Percentiles rank a stretch among this genome's conserved stretches.
Conservation (phyloP, 2,888 invertebrate species). For the Epistrophe eligans region DNA sequence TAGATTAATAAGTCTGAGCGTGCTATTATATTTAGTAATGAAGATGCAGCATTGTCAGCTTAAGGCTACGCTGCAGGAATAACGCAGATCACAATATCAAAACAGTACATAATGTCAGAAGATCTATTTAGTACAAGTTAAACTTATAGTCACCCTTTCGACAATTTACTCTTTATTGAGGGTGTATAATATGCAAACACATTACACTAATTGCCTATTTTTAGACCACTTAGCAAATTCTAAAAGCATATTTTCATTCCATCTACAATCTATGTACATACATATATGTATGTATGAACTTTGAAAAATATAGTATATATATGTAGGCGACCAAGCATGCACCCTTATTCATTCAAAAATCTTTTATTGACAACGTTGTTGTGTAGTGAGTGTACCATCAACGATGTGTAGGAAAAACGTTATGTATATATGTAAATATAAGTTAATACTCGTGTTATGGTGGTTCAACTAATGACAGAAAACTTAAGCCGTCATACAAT, state of each 20-base stretch:
- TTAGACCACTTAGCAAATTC: conserved; percentile 14
- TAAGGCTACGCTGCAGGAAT: too few species aligned
- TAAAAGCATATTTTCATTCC: conserved; percentile 2
- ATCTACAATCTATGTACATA: background rate
- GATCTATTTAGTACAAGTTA: background rate
- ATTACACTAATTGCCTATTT: conserved; percentile 20
- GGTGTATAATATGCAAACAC: background rate
- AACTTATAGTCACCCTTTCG: background rate
- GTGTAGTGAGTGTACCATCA: background rate
- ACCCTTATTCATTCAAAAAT: conserved; percentile 2
- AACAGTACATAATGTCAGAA: too few species aligned
- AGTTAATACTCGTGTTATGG: background rate
- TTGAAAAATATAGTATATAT: too few species aligned
- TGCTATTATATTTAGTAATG: too few species aligned
- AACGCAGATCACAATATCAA: too few species aligned
- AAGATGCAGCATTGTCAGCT: too few species aligned
- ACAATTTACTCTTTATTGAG: background rate
- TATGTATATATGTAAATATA: background rate
- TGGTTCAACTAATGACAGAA: background rate
- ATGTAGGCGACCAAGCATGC: background rate
- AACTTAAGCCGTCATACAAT: conserved; percentile 7
- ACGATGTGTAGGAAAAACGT: background rate
- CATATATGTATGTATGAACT: too few species aligned
- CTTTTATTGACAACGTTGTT: background rate
- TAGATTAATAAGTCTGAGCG: too few species aligned